phyloP scores from a whole-genome alignment of 2,113 vertebrate species.

The Formicarius rufipectus region DNA sequence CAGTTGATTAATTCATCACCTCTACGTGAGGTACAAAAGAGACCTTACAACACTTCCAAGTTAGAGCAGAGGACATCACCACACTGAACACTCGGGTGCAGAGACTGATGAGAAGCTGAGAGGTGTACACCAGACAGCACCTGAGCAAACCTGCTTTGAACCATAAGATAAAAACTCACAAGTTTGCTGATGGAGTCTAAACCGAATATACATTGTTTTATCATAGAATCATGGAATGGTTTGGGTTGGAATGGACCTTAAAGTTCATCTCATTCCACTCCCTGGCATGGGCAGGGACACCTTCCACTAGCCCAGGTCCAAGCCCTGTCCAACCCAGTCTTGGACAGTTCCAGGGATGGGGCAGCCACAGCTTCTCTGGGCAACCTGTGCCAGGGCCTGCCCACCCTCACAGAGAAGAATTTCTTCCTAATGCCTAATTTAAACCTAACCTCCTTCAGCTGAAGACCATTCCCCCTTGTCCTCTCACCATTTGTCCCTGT shows the following conservation, averaged over 20 bases:
- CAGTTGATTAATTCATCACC: fast-evolving
- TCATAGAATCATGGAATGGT: neutral
- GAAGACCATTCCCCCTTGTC: neutral
- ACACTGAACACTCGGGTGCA: neutral
- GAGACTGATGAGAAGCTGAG: neutral
- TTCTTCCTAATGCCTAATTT: neutral
- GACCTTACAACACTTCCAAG: neutral
- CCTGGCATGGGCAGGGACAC: neutral
- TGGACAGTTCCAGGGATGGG: neutral
- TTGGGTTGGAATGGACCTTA: neutral
- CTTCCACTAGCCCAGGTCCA: fast-evolving
- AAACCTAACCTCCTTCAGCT: neutral
- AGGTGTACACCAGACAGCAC: neutral
- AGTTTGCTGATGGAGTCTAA: neutral
- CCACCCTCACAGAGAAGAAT: neutral
- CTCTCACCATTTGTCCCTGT: neutral
- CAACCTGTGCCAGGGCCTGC: fast-evolving
- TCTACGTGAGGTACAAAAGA: neutral
- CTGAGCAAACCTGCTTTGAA: neutral
- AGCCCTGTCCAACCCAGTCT: fast-evolving
- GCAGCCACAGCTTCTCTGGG: neutral
- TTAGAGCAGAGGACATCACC: neutral
- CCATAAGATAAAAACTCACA: neutral
- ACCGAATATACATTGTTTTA: neutral
- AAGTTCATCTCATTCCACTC: neutral